Evolutionary conservation across 2,797 vertebrate genomes (phyloP).

Genomic region (Epinephelus coioides): DNA sequence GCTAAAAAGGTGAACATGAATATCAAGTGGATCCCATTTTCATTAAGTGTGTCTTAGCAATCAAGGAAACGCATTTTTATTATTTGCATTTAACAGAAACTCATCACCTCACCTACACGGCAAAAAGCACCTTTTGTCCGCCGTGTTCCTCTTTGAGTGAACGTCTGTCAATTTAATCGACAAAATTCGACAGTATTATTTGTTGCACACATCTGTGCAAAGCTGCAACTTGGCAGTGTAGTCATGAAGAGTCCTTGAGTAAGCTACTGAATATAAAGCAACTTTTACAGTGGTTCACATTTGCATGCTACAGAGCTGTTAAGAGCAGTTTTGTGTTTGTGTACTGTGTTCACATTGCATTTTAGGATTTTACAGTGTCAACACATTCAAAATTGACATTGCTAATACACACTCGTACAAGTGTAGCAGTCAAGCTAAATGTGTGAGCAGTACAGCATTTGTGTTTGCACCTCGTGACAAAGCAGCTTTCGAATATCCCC

Average conservation of each 20-base stretch:
- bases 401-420: background rate
- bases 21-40: too few species aligned
- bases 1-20: too few species aligned
- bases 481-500: slow-evolving; percentile 32
- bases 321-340: background rate
- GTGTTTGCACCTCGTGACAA: background rate
- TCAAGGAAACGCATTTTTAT: too few species aligned
- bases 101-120: background rate
- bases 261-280: too few species aligned
- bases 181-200: background rate
- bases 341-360: background rate
- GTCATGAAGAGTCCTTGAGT: too few species aligned
- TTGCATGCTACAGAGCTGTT: too few species aligned
- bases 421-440: background rate
- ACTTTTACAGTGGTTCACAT: too few species aligned
- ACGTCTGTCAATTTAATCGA: background rate
- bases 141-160: background rate
- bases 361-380: background rate
- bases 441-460: background rate
- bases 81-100: slow-evolving; percentile 1
- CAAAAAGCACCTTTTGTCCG: background rate
- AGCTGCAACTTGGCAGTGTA: too few species aligned
- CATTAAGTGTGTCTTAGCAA: too few species aligned
- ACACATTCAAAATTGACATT: too few species aligned
- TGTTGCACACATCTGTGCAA: background rate